Percentiles rank a stretch among this genome's conserved stretches.
These are phyloP conservation scores for Gouania willdenowi DNA, from an alignment of 2,797 vertebrate genomes.

Conservation along the genomic window DNA sequence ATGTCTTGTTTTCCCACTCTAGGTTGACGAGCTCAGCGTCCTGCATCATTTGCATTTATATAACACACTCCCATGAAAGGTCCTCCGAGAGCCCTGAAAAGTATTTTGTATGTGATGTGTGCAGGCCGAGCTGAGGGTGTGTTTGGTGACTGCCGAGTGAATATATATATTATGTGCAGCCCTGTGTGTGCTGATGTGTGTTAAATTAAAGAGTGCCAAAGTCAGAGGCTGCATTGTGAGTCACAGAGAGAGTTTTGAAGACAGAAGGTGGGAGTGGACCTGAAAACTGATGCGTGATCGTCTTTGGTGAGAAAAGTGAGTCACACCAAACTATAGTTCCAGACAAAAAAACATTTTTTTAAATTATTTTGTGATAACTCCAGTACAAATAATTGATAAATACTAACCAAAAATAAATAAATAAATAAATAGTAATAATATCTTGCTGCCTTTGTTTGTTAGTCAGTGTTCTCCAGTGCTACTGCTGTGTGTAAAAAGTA, in stretches of 20 bases:
- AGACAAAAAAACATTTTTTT: no score
- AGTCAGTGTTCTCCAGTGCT: no score
- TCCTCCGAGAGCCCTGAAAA: constrained; percentile 11
- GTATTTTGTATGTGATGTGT: constrained; percentile 39
- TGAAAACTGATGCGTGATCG: constrained; percentile 8
- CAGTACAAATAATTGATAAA: no score
- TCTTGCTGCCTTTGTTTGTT: no score
- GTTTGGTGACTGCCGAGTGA: constrained; percentile 14
- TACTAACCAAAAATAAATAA: no score
- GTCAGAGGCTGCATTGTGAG: constrained; percentile 13
- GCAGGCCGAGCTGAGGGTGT: neutral
- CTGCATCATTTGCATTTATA: constrained; percentile 52
- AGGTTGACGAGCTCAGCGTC: constrained; percentile 13
- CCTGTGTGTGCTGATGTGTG: constrained; percentile 12
- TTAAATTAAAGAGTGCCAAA: constrained; percentile 33
- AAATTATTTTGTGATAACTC: no score
- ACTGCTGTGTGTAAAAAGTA: no score
- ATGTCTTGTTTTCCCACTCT: neutral
- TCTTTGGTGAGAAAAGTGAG: constrained; percentile 6
- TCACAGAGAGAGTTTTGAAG: constrained; percentile 19
- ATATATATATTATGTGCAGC: constrained; percentile 31
- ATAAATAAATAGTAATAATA: no score
- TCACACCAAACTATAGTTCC: constrained; percentile 12
- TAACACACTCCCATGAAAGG: constrained; percentile 19
- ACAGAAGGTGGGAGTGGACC: constrained; percentile 14